A percentile compares a stretch with the other conserved stretches of the same genome.
Conservation (phyloP, 2,113 vertebrate species). For the Lepus timidus region DNA sequence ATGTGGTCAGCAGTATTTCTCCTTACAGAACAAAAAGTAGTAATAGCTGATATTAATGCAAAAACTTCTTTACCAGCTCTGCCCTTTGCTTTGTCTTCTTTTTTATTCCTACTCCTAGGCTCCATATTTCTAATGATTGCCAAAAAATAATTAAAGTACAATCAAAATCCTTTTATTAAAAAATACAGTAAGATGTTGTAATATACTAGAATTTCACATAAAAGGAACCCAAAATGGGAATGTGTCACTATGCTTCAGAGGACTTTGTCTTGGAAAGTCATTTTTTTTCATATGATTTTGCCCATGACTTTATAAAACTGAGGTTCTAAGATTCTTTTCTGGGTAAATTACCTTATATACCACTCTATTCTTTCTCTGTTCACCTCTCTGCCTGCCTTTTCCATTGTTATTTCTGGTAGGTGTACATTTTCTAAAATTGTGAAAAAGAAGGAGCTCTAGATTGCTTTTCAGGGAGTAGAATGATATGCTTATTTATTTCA, state of each 20-base stretch:
- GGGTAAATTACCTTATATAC: neutral
- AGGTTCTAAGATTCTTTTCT: neutral
- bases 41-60: neutral
- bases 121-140: constrained; percentile 7
- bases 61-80: constrained; percentile 1
- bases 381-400: neutral
- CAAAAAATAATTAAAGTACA: neutral
- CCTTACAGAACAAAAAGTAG: neutral
- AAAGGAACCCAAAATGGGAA: neutral
- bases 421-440: neutral
- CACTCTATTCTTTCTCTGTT: neutral
- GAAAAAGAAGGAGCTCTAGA: neutral
- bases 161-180: constrained; percentile 7
- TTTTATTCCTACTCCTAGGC: neutral
- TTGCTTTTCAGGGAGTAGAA: neutral
- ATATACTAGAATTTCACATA: neutral
- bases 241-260: neutral
- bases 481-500: neutral
- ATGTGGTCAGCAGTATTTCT: neutral
- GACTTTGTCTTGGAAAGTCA: neutral
- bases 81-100: constrained; percentile 5
- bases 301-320: neutral
- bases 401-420: neutral
- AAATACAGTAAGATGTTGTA: neutral
- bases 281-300: neutral